Evolutionary conservation across 2,888 invertebrate genomes (phyloP).

Genomic region (Plutella xylostella): DNA sequence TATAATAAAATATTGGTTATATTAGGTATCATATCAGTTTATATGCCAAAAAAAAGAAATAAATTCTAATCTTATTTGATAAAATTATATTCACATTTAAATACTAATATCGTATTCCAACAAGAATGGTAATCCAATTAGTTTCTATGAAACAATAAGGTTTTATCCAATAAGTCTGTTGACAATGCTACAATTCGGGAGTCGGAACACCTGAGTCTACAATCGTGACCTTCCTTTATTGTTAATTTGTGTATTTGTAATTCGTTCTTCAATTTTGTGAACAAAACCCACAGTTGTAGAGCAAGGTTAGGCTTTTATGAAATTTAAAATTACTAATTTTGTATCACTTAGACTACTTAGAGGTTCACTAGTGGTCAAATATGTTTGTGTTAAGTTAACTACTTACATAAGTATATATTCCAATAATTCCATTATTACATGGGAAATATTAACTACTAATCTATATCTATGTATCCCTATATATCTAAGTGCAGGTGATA

Average conservation of each 20-base stretch:
- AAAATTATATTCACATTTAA: no score
- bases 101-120: no score
- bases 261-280: conserved; percentile 10
- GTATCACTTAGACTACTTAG: background rate
- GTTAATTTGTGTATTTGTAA: conserved; percentile 24
- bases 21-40: no score
- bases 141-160: conserved; percentile 1
- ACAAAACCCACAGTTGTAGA: background rate
- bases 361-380: background rate
- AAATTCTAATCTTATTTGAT: background rate
- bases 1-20: background rate
- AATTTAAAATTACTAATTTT: background rate
- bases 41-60: no score
- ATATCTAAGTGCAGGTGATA: no score
- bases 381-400: background rate
- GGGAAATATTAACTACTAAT: background rate
- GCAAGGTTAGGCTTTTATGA: no score
- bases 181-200: conserved; percentile 23
- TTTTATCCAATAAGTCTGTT: conserved; percentile 28
- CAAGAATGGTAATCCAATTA: conserved; percentile 5
- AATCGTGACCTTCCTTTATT: conserved; percentile 28
- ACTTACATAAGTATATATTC: background rate
- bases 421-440: background rate
- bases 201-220: conserved; percentile 32
- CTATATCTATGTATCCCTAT: no score